These are phyloP conservation scores for Schizopygopsis pylzovi DNA, from an alignment of 2,797 vertebrate genomes.

Conservation along the genomic window DNA sequence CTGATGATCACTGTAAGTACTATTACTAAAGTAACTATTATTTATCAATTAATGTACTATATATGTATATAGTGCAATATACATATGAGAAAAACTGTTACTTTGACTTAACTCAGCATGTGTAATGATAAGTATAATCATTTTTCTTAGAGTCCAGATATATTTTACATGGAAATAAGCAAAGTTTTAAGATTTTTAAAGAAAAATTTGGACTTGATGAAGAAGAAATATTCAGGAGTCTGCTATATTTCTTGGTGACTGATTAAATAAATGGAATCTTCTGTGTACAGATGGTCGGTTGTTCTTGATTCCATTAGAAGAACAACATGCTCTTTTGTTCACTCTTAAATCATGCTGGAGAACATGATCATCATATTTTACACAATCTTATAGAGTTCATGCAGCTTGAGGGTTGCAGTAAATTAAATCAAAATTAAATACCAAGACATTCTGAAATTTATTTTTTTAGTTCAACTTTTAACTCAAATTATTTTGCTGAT, in stretches of 20 bases:
- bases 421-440: not conserved
- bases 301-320: not conserved
- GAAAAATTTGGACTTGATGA: not conserved
- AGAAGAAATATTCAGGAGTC: not conserved
- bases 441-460: not conserved
- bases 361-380: not conserved
- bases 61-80: no score
- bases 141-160: not conserved
- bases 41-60: not conserved
- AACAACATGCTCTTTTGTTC: not conserved
- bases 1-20: not conserved
- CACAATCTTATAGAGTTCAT: not conserved
- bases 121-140: not conserved
- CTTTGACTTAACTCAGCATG: not conserved
- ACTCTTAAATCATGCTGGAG: not conserved
- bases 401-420: not conserved
- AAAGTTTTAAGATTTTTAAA: not conserved
- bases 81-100: not conserved
- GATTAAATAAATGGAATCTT: not conserved
- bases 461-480: not conserved
- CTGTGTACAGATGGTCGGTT: not conserved
- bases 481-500: not conserved
- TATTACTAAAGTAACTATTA: constrained; percentile 4
- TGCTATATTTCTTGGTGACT: not conserved
- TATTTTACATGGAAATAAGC: not conserved